Evolutionary conservation across 2,888 invertebrate species (phyloP).

Genomic region (Meiosimyza decipiens): DNA sequence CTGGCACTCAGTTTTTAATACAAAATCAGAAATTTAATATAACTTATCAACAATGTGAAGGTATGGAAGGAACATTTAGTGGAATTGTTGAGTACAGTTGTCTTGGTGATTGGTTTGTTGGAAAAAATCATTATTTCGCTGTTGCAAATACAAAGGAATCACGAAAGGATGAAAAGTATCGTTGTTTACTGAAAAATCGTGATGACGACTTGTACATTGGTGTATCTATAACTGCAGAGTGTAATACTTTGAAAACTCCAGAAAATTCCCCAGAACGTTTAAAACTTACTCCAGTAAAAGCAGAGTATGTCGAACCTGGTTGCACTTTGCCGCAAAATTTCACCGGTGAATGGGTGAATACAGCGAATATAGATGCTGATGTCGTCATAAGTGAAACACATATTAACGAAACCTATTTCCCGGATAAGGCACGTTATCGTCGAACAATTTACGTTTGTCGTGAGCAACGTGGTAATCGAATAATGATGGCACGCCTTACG

Average conservation of each 20-base stretch:
- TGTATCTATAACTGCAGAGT: slow-evolving; percentile 93
- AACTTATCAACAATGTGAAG: slow-evolving; percentile 89
- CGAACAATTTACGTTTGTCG: slow-evolving; percentile 94
- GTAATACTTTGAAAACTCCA: slow-evolving; percentile 90
- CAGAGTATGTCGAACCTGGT: slow-evolving; percentile 89
- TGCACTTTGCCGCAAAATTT: slow-evolving; percentile 95
- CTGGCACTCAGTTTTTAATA: slow-evolving; percentile 84
- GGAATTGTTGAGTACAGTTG: slow-evolving; percentile 94
- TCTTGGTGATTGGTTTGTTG: slow-evolving; percentile 94
- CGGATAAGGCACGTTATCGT: slow-evolving; percentile 88
- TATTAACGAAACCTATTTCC: slow-evolving; percentile 94
- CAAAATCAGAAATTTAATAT: slow-evolving; percentile 97
- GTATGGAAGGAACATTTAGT: slow-evolving; percentile 90
- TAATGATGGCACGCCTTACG: slow-evolving; percentile 96
- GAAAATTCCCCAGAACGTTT: slow-evolving; percentile 93
- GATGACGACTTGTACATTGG: slow-evolving; percentile 93
- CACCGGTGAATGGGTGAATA: slow-evolving; percentile 95
- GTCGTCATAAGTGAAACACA: slow-evolving; percentile 95
- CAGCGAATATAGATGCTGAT: slow-evolving; percentile 96
- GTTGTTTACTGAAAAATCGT: slow-evolving; percentile 93
- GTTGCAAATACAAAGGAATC: slow-evolving; percentile 98
- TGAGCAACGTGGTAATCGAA: slow-evolving; percentile 88
- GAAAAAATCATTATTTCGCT: slow-evolving; percentile 96
- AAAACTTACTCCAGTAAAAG: slow-evolving; percentile 79
- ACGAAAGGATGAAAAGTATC: slow-evolving; percentile 91